Conservation (phyloP, 2,113 vertebrate genomes). For the Piliocolobus tephrosceles region DNA sequence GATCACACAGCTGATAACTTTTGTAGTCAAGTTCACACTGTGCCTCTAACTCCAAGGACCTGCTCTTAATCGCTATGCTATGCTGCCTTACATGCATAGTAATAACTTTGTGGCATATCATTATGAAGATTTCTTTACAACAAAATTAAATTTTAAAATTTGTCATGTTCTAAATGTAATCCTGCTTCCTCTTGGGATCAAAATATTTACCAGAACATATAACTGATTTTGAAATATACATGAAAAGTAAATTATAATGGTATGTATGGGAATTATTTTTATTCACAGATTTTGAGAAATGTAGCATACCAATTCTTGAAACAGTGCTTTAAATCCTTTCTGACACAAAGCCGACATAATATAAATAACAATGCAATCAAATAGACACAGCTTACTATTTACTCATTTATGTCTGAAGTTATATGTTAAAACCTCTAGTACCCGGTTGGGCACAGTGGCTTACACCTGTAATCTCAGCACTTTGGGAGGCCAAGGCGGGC, state of each 20-base stretch:
- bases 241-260: conserved; percentile 25
- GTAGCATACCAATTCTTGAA: background rate
- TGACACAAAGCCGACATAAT: background rate
- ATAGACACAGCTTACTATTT: background rate
- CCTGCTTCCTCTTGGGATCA: conserved; percentile 12
- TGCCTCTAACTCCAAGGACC: background rate
- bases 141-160: background rate
- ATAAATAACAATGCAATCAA: conserved; percentile 8
- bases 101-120: background rate
- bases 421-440: background rate
- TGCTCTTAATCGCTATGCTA: background rate
- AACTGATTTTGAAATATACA: background rate
- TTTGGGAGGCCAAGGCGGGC: too few relatives aligned
- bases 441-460: too few relatives aligned
- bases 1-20: background rate
- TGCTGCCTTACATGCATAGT: background rate
- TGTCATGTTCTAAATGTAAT: background rate
- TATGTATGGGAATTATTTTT: conserved; percentile 23
- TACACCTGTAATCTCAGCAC: too few relatives aligned
- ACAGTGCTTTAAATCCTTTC: background rate
- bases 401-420: background rate
- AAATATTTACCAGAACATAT: conserved; percentile 34
- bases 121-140: background rate
- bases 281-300: background rate
- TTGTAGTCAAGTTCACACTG: background rate